These are phyloP conservation scores for Montipora efflorescens DNA, from an alignment of 64 coral and sea anemone species.

Conservation along the genomic window DNA sequence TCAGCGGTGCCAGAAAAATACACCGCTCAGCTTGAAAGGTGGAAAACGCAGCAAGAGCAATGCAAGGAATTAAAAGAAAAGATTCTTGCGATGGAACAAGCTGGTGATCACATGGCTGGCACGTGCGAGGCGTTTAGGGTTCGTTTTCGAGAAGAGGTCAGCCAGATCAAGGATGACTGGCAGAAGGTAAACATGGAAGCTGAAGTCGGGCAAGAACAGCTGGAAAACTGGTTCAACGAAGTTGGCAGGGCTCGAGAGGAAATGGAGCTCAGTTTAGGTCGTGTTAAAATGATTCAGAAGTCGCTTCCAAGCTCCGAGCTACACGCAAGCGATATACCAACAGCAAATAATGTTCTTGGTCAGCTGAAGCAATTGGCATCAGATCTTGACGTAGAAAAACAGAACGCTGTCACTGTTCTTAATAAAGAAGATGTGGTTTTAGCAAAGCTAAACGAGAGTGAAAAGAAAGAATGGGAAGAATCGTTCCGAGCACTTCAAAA, in stretches of 20 bases:
- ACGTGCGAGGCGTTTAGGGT: constrained; percentile 20
- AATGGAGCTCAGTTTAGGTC: constrained; percentile 50
- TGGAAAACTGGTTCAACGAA: constrained; percentile 48
- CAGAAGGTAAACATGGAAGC: constrained; percentile 19
- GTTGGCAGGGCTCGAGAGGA: constrained; percentile 55
- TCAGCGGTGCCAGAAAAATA: constrained; percentile 5
- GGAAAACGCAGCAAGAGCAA: constrained; percentile 6
- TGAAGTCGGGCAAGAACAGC: constrained; percentile 38
- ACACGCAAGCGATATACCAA: constrained; percentile 50
- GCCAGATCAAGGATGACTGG: constrained; percentile 60
- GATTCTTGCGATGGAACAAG: constrained; percentile 40
- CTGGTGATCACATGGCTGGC: neutral
- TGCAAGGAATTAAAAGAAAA: constrained; percentile 39
- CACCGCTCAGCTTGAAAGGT: constrained; percentile 16
- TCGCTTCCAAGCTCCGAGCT: neutral
- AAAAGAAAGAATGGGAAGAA: constrained; percentile 43
- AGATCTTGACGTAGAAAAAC: constrained; percentile 62
- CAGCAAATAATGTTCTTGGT: constrained; percentile 54
- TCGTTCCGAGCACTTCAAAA: constrained; percentile 40
- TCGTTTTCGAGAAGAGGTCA: constrained; percentile 49
- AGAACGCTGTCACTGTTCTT: constrained; percentile 53
- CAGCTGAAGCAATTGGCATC: constrained; percentile 68
- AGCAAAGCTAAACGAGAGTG: constrained; percentile 29
- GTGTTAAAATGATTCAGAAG: constrained; percentile 1
- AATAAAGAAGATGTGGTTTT: constrained; percentile 61